These are phyloP conservation scores for Tyto alba DNA, from an alignment of 2,113 vertebrate species.

Conservation along the genomic window DNA sequence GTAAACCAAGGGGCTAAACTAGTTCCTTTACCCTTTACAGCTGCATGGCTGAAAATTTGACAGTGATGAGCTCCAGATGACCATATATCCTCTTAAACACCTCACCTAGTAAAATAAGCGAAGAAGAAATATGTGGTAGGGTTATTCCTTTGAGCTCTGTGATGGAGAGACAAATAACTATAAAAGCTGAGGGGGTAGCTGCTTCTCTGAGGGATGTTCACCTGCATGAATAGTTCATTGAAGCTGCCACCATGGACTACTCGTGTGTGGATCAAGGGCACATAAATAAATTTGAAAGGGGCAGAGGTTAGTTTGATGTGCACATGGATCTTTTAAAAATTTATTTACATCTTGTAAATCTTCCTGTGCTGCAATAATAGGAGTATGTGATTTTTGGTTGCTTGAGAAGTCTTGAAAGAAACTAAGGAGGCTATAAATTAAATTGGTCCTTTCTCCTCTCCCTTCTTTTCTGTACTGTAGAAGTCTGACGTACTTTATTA, in stretches of 20 bases:
- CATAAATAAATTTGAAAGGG: background rate
- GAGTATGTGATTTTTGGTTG: slow-evolving; percentile 3
- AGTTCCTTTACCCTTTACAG: background rate
- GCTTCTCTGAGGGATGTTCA: background rate
- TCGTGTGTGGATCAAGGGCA: background rate
- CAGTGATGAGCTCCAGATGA: slow-evolving; percentile 58
- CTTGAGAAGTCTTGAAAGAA: background rate
- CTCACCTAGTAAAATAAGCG: slow-evolving; percentile 48
- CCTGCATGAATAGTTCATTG: background rate
- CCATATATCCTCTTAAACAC: slow-evolving; percentile 28
- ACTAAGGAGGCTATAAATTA: background rate
- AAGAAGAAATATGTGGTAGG: background rate
- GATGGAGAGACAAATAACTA: background rate
- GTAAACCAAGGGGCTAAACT: slow-evolving; percentile 19
- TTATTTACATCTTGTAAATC: background rate
- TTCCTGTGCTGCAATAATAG: background rate
- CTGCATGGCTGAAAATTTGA: background rate
- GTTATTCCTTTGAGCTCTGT: background rate
- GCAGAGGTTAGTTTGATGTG: background rate
- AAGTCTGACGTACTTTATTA: background rate
- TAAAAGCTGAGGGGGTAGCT: background rate
- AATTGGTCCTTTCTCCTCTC: background rate
- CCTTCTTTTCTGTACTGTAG: background rate
- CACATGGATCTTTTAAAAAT: background rate
- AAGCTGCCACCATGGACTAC: background rate